Base-by-base conservation (phyloP, 1,140 invertebrate genomes). In the Watersipora subatra region DNA sequence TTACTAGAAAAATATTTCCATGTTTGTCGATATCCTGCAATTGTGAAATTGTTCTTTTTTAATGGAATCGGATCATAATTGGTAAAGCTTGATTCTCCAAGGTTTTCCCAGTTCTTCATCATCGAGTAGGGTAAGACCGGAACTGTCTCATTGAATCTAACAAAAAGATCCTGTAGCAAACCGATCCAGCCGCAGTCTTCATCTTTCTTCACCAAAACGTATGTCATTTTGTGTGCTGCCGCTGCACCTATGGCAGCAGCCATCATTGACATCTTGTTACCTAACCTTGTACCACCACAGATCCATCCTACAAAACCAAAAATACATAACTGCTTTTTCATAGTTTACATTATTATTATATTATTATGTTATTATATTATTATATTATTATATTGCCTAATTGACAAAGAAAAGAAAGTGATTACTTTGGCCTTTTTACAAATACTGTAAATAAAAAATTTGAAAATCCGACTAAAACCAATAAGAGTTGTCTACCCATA, bases 1-100 rank as follows among this genome's bases (percentile, higher is more conserved):
- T 57, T 26, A 24, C 3, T 46, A 12, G 1, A 17, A 66, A 67
- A 67, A 46, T 67, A 67, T 57, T 28, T 67, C 66, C 66, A 67
- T 22, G 64, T 57, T 30, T 67, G 66, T 20, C n/a, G 25, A 55
- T 67, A 67, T 17, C 66, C 63, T 2, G 3, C n/a, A 2, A 64
- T n/a, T n/a, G n/a, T 20, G 12, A 28, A 27, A 15, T 62, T 28
- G 2, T 19, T 30, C 15, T 27, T 7, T 17, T 28, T 30, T 12
- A 62, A 3, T 19, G 28, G 2, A 12, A 20, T 30, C 15, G 28
- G n/a, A n/a, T 30, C 2, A 12, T 25, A n/a, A 28, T 62, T 30
- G 28, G 17, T 20, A 62, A 28, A 26, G 2, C 19, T 19, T 28
- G 15, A 12, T 46, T n/a, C 34, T 46, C n/a, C 34, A 46, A 46